A percentile compares a stretch with the other conserved stretches of the same genome.
These are phyloP conservation scores for Melanotaenia trifasciata DNA, from an alignment of 2,797 vertebrate genomes.

Conservation along the genomic window DNA sequence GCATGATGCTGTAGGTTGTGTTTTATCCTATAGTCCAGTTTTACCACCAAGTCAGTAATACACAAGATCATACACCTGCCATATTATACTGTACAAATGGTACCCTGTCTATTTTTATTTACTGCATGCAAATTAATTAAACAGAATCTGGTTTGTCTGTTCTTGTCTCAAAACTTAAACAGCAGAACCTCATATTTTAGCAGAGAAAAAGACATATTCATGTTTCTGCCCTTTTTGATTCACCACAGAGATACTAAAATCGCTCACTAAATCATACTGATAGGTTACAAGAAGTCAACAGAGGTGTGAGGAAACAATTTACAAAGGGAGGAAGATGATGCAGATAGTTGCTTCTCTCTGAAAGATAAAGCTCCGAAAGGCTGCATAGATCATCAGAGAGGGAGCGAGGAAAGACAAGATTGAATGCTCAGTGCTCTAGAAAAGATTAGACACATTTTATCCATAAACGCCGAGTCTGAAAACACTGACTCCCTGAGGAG, in stretches of 20 bases:
- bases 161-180: not conserved
- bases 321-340: constrained; percentile 69
- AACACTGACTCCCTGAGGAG: constrained; percentile 59
- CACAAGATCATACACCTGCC: not conserved
- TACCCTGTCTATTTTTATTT: not conserved
- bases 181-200: constrained; percentile 16
- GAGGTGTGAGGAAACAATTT: constrained; percentile 69
- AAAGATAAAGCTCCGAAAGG: constrained; percentile 58
- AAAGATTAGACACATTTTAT: constrained; percentile 57
- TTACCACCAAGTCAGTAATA: not conserved
- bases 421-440: constrained; percentile 47
- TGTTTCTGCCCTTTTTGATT: constrained; percentile 47
- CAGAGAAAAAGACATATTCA: constrained; percentile 34
- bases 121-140: not conserved
- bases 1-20: not conserved
- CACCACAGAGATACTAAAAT: constrained; percentile 47
- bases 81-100: not conserved
- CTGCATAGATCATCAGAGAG: constrained; percentile 48
- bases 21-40: not conserved
- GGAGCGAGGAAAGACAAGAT: constrained; percentile 44
- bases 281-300: constrained; percentile 59
- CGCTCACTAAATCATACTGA: constrained; percentile 68
- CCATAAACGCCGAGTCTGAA: constrained; percentile 34
- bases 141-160: not conserved
- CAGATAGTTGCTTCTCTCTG: constrained; percentile 61